Base-by-base conservation (phyloP, 2,888 invertebrate genomes). In the Eupeodes luniger region DNA sequence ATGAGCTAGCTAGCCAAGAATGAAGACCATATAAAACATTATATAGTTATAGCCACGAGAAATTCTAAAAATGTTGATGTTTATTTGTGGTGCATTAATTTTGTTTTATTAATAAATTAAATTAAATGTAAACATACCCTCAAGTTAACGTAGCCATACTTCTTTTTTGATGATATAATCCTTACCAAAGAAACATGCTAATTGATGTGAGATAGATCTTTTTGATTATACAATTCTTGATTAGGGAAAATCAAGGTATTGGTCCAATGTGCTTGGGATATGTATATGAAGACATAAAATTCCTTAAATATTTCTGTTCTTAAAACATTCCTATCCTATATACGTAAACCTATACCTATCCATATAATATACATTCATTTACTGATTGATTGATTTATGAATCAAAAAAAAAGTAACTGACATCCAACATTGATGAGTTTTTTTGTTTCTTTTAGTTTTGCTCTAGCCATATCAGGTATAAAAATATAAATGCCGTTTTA, bases 311-410 rank as follows among this genome's bases (percentile, higher is more conserved):
- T 76, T 40, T 69, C 27, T n/a, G 11, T 44, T 16, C 16, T 9
- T 4, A 14, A 27, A 16, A 61, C 14, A 53, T 40, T 51, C 12
- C 14, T 16, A 16, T 9, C 16, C 49, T 47, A 40, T 40, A 70
- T 61, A n/a, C n/a, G 74, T 27, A 27, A 27, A 27, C 27, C 3
- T 34, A 14, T 9, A 7, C 19, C 16, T 7, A 16, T n/a, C 1
- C n/a, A 40, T 5, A 9, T 40, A 40, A 9, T 40, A 40, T 7
- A 36, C 7, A 2, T 36, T 4, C 53, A 40, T 57, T 76, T 84
- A 16, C 67, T 87, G 87, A 87, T 87, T 87, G 87, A 87, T 87
- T 87, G 87, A 87, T 87, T 87, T 87, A 87, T 87, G 84, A 69
- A 87, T 81, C 61, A 55, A 83, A 87, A 40, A 87, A 40, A 40